phyloP scores from a whole-genome alignment of 1,140 invertebrate species.

The Drosophila melanogaster region Release_6_plus_ISO1_MT NT_033777.3:31371501-31372000 shows the following conservation, averaged over 20 bases:
- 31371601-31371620: slow-evolving; percentile 21
- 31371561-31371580: slow-evolving; percentile 31
- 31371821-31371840: slow-evolving; percentile 68
- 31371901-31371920: slow-evolving; percentile 31
- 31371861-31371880: slow-evolving; percentile 34
- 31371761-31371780: slow-evolving; percentile 53
- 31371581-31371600: slow-evolving; percentile 52
- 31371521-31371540: background rate
- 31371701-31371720: slow-evolving; percentile 54
- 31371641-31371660: slow-evolving; percentile 47
- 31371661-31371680: slow-evolving; percentile 49
- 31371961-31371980: slow-evolving; percentile 52
- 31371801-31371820: slow-evolving; percentile 68
- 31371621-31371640: slow-evolving; percentile 52
- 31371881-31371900: slow-evolving; percentile 4
- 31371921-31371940: slow-evolving; percentile 48
- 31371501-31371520: slow-evolving; percentile 8
- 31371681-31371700: slow-evolving; percentile 27
- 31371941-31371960: slow-evolving; percentile 26
- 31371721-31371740: slow-evolving; percentile 82
- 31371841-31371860: slow-evolving; percentile 39
- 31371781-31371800: slow-evolving; percentile 72
- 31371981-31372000: slow-evolving; percentile 43
- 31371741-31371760: slow-evolving; percentile 81
- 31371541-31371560: slow-evolving; percentile 59